Conservation (phyloP, 2,113 vertebrate genomes). For the Melanostigma gelatinosum region DNA sequence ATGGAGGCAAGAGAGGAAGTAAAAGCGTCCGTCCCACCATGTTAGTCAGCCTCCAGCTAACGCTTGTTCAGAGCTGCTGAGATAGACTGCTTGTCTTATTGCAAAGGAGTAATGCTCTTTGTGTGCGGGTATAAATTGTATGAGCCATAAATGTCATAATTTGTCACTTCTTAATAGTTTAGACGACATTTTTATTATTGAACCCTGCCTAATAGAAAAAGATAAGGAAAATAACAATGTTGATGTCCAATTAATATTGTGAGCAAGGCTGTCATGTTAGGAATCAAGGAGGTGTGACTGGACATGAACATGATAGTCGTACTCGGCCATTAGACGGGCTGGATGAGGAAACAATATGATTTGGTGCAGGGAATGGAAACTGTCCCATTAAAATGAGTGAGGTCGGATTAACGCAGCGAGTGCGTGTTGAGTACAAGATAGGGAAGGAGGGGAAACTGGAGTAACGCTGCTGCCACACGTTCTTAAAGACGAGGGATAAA, state of each 20-base stretch:
- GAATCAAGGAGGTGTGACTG: slow-evolving; percentile 40
- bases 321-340: slow-evolving; percentile 26
- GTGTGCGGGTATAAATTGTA: slow-evolving; percentile 63
- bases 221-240: slow-evolving; percentile 72
- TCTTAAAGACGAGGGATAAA: slow-evolving; percentile 27
- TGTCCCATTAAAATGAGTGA: slow-evolving; percentile 74
- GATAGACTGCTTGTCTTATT: slow-evolving; percentile 23
- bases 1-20: neutral
- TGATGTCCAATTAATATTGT: slow-evolving; percentile 62
- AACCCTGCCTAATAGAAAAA: slow-evolving; percentile 70
- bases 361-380: slow-evolving; percentile 53
- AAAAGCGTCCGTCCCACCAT: neutral
- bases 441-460: neutral
- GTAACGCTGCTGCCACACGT: slow-evolving; percentile 15
- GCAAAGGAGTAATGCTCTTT: slow-evolving; percentile 57
- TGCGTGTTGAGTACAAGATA: slow-evolving; percentile 34
- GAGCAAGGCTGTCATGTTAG: slow-evolving; percentile 20
- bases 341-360: slow-evolving; percentile 63
- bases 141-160: slow-evolving; percentile 71
- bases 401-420: slow-evolving; percentile 43
- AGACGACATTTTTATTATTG: slow-evolving; percentile 76
- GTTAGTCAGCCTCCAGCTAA: slow-evolving; percentile 22
- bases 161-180: slow-evolving; percentile 67
- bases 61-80: slow-evolving; percentile 1
- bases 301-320: slow-evolving; percentile 2